A percentile compares a stretch with the other conserved stretches of the same genome.
These are phyloP conservation scores for Cetonia aurata DNA, from an alignment of 2,888 invertebrate species.

Conservation along the genomic window DNA sequence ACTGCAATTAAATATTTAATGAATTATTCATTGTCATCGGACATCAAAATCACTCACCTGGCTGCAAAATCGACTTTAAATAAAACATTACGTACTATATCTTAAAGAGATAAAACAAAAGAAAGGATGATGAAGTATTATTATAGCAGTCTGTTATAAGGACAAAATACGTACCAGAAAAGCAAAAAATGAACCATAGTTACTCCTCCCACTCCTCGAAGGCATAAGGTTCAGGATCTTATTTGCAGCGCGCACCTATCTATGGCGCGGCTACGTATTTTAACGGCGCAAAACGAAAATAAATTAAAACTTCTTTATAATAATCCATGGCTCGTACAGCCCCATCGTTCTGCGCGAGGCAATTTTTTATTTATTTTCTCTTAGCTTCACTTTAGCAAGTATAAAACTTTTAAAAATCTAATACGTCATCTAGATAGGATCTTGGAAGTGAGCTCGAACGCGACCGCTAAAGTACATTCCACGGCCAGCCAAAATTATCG, in stretches of 20 bases:
- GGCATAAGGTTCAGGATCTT: slow-evolving; percentile 53
- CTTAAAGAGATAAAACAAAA: slow-evolving; percentile 9
- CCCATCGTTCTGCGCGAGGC: slow-evolving; percentile 55
- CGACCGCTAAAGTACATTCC: slow-evolving; percentile 58
- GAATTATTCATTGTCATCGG: too few species aligned
- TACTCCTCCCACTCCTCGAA: slow-evolving; percentile 58
- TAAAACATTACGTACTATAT: too few species aligned
- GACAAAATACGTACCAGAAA: slow-evolving; percentile 7
- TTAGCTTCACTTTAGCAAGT: slow-evolving; percentile 48
- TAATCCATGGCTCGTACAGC: slow-evolving; percentile 59
- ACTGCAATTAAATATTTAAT: too few species aligned
- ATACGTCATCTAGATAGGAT: slow-evolving; percentile 66
- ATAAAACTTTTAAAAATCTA: slow-evolving; percentile 64
- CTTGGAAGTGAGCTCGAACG: slow-evolving; percentile 54
- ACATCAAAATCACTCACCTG: too few species aligned
- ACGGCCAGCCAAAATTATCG: slow-evolving; percentile 48
- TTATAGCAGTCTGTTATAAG: not conserved
- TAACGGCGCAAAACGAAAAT: slow-evolving; percentile 62
- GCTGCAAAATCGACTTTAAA: too few species aligned
- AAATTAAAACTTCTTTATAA: slow-evolving; percentile 60
- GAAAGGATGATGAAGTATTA: not conserved
- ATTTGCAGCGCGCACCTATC: slow-evolving; percentile 26
- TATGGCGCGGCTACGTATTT: slow-evolving; percentile 60
- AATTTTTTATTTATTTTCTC: slow-evolving; percentile 57
- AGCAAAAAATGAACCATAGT: not conserved